phyloP scores from a whole-genome alignment of 2,888 invertebrate species.

The Mesorhabditis spiculigera region DNA sequence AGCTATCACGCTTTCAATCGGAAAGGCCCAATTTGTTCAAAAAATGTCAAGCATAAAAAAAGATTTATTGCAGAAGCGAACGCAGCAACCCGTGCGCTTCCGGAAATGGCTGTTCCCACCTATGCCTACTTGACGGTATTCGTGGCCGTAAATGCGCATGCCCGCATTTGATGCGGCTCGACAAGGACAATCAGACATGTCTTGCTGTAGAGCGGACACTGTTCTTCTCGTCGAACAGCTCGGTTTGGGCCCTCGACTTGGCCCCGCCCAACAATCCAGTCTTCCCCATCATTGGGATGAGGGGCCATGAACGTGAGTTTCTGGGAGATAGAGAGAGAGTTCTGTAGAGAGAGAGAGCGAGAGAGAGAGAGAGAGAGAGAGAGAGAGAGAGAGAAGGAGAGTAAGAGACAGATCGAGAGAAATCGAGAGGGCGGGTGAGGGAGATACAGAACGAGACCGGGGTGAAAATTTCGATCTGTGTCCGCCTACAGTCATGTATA shows the following conservation, averaged over 20 bases:
- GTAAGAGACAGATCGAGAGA: too few species aligned
- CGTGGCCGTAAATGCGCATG: slow-evolving; percentile 74
- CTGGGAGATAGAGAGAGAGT: too few species aligned
- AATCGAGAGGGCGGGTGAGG: too few species aligned
- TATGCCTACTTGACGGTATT: slow-evolving; percentile 74
- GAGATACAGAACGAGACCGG: too few species aligned
- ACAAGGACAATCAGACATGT: slow-evolving; percentile 59
- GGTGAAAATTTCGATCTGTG: too few species aligned
- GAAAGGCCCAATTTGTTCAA: too few species aligned
- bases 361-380: too few species aligned
- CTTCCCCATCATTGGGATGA: slow-evolving; percentile 73
- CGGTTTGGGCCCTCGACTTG: slow-evolving; percentile 77
- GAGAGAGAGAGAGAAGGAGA: too few species aligned
- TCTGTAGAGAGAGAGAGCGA: too few species aligned
- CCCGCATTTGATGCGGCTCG: slow-evolving; percentile 79
- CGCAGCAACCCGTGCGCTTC: slow-evolving; percentile 50
- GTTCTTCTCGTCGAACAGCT: slow-evolving; percentile 41
- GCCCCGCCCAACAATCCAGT: slow-evolving; percentile 74
- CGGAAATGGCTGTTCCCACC: slow-evolving; percentile 77
- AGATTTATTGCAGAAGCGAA: slow-evolving; percentile 48
- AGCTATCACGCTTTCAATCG: too few species aligned
- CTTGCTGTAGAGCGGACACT: slow-evolving; percentile 23
- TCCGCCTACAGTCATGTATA: too few species aligned
- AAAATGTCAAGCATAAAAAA: too few species aligned
- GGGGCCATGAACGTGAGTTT: slow-evolving; percentile 54